Conservation (phyloP, 2,113 vertebrate genomes). For the Synchiropus splendidus region DNA sequence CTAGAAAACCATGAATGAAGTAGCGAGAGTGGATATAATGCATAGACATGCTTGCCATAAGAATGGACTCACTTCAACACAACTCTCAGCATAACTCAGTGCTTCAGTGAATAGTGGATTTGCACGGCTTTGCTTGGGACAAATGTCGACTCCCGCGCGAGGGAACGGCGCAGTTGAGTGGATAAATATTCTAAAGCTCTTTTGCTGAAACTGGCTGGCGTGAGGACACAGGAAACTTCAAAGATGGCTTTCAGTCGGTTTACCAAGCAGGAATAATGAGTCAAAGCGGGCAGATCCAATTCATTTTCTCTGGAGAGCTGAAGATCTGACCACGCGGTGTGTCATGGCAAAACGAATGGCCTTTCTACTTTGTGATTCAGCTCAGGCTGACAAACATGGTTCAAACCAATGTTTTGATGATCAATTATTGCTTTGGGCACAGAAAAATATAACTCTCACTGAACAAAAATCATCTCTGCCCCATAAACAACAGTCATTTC, state of each 20-base stretch:
- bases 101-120: slow-evolving; percentile 42
- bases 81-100: slow-evolving; percentile 26
- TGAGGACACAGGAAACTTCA: slow-evolving; percentile 2
- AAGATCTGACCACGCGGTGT: too few relatives aligned
- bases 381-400: too few relatives aligned
- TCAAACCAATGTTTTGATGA: too few relatives aligned
- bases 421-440: too few relatives aligned
- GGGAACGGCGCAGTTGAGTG: slow-evolving; percentile 17
- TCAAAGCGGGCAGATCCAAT: too few relatives aligned
- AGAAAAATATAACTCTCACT: too few relatives aligned
- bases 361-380: too few relatives aligned
- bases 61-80: slow-evolving; percentile 16
- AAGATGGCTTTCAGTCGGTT: slow-evolving; percentile 6
- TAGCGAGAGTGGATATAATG: slow-evolving; percentile 1
- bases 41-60: slow-evolving; percentile 4
- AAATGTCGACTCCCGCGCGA: slow-evolving; percentile 26
- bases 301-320: too few relatives aligned
- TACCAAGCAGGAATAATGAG: slow-evolving; percentile 7
- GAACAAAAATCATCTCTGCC: too few relatives aligned
- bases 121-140: slow-evolving; percentile 22
- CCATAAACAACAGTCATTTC: too few relatives aligned
- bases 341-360: too few relatives aligned
- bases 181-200: slow-evolving; percentile 27
- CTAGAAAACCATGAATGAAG: slow-evolving; percentile 27
- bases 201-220: slow-evolving; percentile 14